Evolutionary conservation across 2,797 vertebrate species (phyloP).

Genomic region (Acipenser transmontanus): DNA sequence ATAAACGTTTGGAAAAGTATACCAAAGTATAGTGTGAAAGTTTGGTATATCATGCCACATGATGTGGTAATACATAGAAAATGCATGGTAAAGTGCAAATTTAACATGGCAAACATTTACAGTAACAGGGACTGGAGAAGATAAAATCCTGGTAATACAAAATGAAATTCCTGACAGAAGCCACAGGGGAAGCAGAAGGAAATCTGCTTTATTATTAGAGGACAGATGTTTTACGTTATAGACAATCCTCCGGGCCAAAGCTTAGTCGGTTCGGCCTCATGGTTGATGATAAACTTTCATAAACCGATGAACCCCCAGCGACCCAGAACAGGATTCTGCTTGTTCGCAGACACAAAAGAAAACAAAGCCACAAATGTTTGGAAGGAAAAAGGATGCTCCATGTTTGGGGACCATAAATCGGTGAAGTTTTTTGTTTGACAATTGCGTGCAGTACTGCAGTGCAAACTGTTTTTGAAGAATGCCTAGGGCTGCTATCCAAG

Average conservation of each 20-base stretch:
- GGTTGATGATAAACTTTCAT: conserved; percentile 76
- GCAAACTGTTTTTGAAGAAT: conserved; percentile 50
- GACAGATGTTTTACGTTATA: conserved; percentile 89
- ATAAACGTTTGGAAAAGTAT: too few relatives aligned
- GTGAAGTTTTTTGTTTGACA: conserved; percentile 61
- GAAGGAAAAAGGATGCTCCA: conserved; percentile 56
- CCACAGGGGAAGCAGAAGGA: conserved; percentile 59
- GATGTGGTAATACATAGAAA: too few relatives aligned
- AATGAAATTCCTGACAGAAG: conserved; percentile 52
- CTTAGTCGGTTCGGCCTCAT: conserved; percentile 79
- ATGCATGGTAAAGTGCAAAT: too few relatives aligned
- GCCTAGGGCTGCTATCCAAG: conserved; percentile 49
- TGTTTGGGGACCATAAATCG: conserved; percentile 56
- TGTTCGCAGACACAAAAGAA: conserved; percentile 59
- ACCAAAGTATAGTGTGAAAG: too few relatives aligned
- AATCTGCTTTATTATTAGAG: conserved; percentile 73
- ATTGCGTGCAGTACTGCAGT: conserved; percentile 56
- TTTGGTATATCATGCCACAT: too few relatives aligned
- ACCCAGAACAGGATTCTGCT: conserved; percentile 63
- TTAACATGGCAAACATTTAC: too few relatives aligned
- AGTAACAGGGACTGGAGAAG: too few relatives aligned
- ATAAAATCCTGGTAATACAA: conserved; percentile 40
- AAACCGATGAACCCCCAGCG: conserved; percentile 71
- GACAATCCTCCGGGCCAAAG: conserved; percentile 71
- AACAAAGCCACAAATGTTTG: conserved; percentile 66